Conservation (phyloP, 2,888 invertebrate genomes). For the Formica aserva region DNA sequence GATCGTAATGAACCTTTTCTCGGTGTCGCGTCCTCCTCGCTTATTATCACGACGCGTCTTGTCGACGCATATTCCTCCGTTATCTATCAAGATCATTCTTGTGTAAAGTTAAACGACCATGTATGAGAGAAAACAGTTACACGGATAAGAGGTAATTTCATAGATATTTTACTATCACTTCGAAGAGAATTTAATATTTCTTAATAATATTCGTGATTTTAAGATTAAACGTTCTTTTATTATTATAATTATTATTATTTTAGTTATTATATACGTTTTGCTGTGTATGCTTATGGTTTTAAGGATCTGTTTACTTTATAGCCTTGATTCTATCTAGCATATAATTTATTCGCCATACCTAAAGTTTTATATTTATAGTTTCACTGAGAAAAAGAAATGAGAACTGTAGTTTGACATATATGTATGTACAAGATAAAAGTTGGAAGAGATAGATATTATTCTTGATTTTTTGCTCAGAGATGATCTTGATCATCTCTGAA, state of each 20-base stretch:
- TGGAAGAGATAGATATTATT: background rate
- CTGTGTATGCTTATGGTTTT: background rate
- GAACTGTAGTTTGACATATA: background rate
- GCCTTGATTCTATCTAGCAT: background rate
- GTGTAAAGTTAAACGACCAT: background rate
- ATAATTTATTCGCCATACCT: background rate
- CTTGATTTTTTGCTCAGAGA: background rate
- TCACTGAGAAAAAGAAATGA: background rate
- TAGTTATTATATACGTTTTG: background rate
- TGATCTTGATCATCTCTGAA: background rate
- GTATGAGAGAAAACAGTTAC: background rate
- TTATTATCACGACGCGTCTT: conserved; percentile 15
- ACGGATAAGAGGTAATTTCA: conserved; percentile 18
- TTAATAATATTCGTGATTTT: background rate
- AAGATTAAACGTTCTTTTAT: background rate
- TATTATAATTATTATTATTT: background rate
- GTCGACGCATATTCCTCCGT: conserved; percentile 31
- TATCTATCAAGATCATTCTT: conserved; percentile 50
- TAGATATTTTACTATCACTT: background rate
- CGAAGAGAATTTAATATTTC: background rate
- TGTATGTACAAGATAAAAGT: background rate
- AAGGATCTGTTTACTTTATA: background rate
- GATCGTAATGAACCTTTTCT: conserved; percentile 63
- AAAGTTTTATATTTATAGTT: conserved; percentile 20
- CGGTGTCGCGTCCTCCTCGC: background rate